Evolutionary conservation across 2,888 invertebrate species (phyloP).

Genomic region (Acanthoscelides obtectus): DNA sequence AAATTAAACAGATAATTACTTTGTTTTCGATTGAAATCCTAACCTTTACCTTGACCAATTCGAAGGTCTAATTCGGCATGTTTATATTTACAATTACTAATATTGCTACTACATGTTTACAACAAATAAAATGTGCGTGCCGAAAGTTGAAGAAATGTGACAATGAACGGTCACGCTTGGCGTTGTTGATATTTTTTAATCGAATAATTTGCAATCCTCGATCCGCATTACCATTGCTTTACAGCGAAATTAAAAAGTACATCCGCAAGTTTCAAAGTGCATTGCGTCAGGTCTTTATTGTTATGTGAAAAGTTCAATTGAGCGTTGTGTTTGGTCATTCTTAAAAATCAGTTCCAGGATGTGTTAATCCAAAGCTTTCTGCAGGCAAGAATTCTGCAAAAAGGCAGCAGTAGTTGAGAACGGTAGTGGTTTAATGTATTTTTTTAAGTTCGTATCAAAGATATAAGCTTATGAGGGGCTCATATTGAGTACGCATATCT

Average conservation of each 20-base stretch:
- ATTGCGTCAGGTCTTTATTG: no score
- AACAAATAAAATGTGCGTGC: not conserved
- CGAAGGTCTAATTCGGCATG: not conserved
- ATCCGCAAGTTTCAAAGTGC: no score
- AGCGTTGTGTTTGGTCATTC: no score
- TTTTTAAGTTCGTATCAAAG: no score
- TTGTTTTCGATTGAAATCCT: not conserved
- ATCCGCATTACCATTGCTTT: not conserved
- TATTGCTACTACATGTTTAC: not conserved
- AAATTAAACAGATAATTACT: not conserved
- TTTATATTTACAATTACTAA: not conserved
- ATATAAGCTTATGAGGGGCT: no score
- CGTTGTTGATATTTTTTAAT: not conserved
- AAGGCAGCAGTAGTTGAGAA: no score
- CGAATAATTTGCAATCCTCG: not conserved
- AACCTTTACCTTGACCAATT: not conserved
- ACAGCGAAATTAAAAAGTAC: not conserved
- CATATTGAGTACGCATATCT: no score
- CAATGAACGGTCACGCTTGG: not conserved
- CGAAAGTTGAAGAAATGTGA: not conserved
- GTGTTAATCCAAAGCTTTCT: no score
- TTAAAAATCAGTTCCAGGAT: no score
- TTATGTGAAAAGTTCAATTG: no score
- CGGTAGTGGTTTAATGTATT: no score
- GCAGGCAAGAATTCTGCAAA: no score